Base-by-base conservation (phyloP, 2,797 vertebrate genomes). In the Jordanella pulchra region DNA sequence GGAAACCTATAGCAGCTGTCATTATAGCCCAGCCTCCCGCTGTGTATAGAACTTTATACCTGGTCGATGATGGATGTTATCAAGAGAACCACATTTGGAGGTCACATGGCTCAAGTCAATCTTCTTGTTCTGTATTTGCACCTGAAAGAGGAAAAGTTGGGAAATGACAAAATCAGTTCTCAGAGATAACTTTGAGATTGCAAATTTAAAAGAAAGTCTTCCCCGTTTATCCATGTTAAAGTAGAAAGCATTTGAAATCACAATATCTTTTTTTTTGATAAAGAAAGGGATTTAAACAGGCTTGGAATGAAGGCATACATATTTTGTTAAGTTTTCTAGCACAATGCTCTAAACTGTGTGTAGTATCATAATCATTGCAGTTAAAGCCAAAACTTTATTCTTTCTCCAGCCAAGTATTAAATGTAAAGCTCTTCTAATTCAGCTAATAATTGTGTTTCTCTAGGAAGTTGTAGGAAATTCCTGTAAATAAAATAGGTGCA, bases 31-130 rank as follows among this genome's bases (percentile, higher is more conserved):
- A 27, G 30, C 65, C 55, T 65, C 15, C 9, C 18, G 53, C 44
- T 44, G 27, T 32, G 39, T 27, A 35, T 14, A 35, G 50, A 63
- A 27, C 58, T 63, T 32, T 53, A 45, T 82, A 99, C 98, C 98
- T 96, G 98, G 97, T 79, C 96, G 96, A 87, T 99, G 97, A 87
- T 96, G 97, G 79, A 99, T 99, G 86, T 99, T 99, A 95, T 96
- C 97, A 85, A 99, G 93, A 0, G 98, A 99, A 82, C 98, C 98
- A 84, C 98, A 99, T 90, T 99, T 99, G 71, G 98, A 99, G 83
- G 98, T 99, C 89, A 99, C 96, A 2, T 99, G 97, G 92, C 98
- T 99, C 89, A 99, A 86, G 85, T 99, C 96, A 2, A 99, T 98
- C 95, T 99, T 99, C 96, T 99, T 99, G 82, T 95, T 97, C 89